A percentile compares a stretch with the other conserved stretches of the same genome.
These are phyloP conservation scores for Andrena fulva DNA, from an alignment of 2,888 invertebrate genomes.

Conservation along the genomic window DNA sequence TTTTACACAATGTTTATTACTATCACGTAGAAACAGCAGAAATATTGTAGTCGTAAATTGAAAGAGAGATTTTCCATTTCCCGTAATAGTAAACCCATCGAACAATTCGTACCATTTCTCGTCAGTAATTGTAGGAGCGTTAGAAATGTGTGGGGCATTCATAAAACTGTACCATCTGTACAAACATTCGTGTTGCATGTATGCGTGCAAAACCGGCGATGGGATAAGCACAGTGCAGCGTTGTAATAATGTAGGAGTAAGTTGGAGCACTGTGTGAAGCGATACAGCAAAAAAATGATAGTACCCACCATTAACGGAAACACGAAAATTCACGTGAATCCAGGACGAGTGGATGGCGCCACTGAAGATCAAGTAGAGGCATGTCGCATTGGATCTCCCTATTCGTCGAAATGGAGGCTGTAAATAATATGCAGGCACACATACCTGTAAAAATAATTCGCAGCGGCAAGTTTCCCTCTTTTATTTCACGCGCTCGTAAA, in stretches of 20 bases:
- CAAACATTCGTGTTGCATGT: no score
- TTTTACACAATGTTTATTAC: no score
- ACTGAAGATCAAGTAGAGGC: neutral
- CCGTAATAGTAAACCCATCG: conserved; percentile 5
- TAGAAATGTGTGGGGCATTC: no score
- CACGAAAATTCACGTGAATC: conserved; percentile 11
- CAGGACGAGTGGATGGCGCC: neutral
- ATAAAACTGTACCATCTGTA: no score
- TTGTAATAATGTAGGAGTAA: neutral
- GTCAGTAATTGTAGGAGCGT: neutral
- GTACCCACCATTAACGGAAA: neutral
- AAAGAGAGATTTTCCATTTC: neutral
- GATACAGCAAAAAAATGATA: neutral
- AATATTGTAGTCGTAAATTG: conserved; percentile 31
- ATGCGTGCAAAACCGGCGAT: no score
- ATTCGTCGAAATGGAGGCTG: neutral
- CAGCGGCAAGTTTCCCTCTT: conserved; percentile 2
- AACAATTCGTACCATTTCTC: neutral
- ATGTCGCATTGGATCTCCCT: neutral
- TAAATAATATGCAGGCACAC: conserved; percentile 5
- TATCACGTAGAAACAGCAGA: conserved; percentile 6
- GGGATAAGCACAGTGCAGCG: no score
- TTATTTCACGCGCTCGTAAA: conserved; percentile 2
- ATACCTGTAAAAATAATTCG: conserved; percentile 19
- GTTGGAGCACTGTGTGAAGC: neutral